Conservation (phyloP, 1,140 invertebrate species). For the Drosophila elegans region DNA sequence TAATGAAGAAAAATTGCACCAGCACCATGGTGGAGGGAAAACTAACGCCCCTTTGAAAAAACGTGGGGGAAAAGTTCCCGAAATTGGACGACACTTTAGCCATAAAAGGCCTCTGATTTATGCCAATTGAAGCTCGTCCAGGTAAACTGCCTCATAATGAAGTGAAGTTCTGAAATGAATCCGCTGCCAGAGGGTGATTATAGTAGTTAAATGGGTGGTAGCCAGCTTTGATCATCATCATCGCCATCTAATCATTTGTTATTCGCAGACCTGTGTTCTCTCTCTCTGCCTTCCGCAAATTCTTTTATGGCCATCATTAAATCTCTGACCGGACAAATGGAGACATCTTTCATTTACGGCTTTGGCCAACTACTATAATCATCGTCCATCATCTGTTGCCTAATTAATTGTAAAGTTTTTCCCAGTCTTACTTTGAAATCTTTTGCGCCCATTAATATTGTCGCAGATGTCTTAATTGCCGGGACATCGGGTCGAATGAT, state of each 20-base stretch:
- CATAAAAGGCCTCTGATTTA: slow-evolving; percentile 78
- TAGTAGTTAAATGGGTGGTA: slow-evolving; percentile 29
- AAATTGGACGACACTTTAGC: slow-evolving; percentile 79
- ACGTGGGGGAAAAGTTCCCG: slow-evolving; percentile 43
- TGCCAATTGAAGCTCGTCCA: slow-evolving; percentile 70
- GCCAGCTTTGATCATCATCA: slow-evolving; percentile 61
- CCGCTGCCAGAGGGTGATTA: slow-evolving; percentile 38
- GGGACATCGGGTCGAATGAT: slow-evolving; percentile 49
- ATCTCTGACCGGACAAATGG: slow-evolving; percentile 60
- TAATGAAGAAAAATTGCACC: slow-evolving; percentile 78
- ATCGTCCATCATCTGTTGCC: slow-evolving; percentile 74
- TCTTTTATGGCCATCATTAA: slow-evolving; percentile 74
- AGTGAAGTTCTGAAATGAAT: slow-evolving; percentile 44
- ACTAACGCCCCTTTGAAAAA: slow-evolving; percentile 22
- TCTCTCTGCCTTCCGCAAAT: slow-evolving; percentile 31
- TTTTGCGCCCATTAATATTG: slow-evolving; percentile 73
- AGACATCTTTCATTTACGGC: slow-evolving; percentile 66
- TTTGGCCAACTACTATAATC: slow-evolving; percentile 67
- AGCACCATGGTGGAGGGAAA: slow-evolving; percentile 14
- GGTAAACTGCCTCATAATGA: slow-evolving; percentile 77
- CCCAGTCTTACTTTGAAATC: slow-evolving; percentile 17
- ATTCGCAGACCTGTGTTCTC: slow-evolving; percentile 27
- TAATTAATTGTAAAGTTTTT: slow-evolving; percentile 81
- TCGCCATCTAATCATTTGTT: slow-evolving; percentile 63
- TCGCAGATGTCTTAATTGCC: slow-evolving; percentile 71